phyloP scores from a whole-genome alignment of 2,888 invertebrate genomes.

The Ophonus ardosiacus region DNA sequence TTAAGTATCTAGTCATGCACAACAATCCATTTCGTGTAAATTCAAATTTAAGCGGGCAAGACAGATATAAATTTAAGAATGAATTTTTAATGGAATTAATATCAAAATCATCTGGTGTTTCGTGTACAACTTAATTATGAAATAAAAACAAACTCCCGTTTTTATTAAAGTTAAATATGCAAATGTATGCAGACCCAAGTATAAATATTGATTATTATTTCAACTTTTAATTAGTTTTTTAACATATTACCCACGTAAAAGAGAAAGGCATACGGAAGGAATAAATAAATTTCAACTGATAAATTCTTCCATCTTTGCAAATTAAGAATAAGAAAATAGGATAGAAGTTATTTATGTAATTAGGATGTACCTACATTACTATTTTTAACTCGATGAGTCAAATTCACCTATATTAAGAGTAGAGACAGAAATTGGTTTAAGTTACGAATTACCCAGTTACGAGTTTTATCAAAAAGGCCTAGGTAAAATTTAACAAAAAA shows the following conservation, averaged over 20 bases:
- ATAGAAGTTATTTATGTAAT: no score
- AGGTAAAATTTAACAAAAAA: no score
- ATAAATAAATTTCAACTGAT: neutral
- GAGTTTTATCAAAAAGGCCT: no score
- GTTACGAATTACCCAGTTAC: no score
- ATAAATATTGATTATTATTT: constrained; percentile 28
- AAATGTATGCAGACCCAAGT: neutral
- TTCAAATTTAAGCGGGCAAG: neutral
- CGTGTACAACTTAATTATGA: constrained; percentile 11
- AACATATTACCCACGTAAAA: neutral
- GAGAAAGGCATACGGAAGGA: constrained; percentile 9
- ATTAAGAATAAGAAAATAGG: no score
- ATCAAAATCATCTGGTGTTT: constrained; percentile 6
- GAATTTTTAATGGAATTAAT: constrained; percentile 7
- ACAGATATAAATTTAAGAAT: constrained; percentile 1
- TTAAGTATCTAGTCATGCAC: neutral
- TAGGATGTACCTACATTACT: no score
- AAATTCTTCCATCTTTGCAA: neutral
- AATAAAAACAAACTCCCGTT: constrained; percentile 12
- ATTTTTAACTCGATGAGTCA: no score
- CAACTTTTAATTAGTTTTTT: constrained; percentile 10
- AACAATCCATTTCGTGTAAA: neutral
- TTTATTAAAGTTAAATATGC: constrained; percentile 4
- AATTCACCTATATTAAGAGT: no score
- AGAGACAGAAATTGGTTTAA: no score